phyloP scores from a whole-genome alignment of 2,113 vertebrate species.

The Amphiprion percula region DNA sequence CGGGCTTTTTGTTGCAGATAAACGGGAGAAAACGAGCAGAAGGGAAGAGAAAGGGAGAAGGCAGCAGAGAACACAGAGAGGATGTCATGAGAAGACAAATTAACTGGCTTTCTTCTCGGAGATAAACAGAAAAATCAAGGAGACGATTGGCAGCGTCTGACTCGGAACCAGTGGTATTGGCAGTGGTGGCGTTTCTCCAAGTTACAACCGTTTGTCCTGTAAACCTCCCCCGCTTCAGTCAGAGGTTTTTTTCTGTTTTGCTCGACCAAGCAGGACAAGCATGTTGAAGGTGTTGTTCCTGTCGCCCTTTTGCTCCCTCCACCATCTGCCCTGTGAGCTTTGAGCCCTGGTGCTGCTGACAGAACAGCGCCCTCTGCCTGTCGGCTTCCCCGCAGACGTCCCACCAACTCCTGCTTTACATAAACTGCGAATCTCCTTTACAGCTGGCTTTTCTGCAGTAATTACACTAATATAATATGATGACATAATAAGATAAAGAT shows the following conservation, averaged over 20 bases:
- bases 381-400: conserved; percentile 19
- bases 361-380: conserved; percentile 57
- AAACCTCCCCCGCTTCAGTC: conserved; percentile 59
- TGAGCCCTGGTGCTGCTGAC: conserved; percentile 3
- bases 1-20: conserved; percentile 52
- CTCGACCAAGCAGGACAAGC: conserved; percentile 58
- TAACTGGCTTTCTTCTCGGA: conserved; percentile 30
- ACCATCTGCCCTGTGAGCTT: conserved; percentile 64
- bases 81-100: conserved; percentile 59
- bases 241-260: conserved; percentile 66
- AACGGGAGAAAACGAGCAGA: conserved; percentile 43
- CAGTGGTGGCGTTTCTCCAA: conserved; percentile 33
- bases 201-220: conserved; percentile 48
- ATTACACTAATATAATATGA: conserved; percentile 46
- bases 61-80: background rate
- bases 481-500: conserved; percentile 54
- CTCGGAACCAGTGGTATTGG: conserved; percentile 33
- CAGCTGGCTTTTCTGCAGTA: conserved; percentile 6
- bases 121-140: conserved; percentile 32
- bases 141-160: conserved; percentile 42
- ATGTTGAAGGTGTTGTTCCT: conserved; percentile 62
- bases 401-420: conserved; percentile 13
- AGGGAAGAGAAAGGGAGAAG: conserved; percentile 6
- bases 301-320: conserved; percentile 56
- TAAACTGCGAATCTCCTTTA: conserved; percentile 20